A percentile compares a stretch with the other conserved stretches of the same genome.
phyloP scores from a whole-genome alignment of 2,888 invertebrate genomes.

The Ormyrus pomaceus region DNA sequence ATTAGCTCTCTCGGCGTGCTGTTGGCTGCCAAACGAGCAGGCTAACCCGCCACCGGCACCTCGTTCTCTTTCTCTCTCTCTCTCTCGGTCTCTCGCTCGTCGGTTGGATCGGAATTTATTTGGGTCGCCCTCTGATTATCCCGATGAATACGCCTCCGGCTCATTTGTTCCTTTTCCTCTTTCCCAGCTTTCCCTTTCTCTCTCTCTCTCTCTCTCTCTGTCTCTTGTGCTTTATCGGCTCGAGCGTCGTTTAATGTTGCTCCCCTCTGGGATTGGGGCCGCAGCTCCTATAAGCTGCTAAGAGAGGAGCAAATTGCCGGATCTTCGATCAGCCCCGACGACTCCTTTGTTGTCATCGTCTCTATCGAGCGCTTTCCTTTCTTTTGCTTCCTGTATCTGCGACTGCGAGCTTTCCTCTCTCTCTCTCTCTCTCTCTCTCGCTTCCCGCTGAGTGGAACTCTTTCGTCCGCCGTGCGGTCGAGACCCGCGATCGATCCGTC shows the following conservation, averaged over 20 bases:
- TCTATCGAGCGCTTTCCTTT: background rate
- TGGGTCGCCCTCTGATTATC: slow-evolving; percentile 65
- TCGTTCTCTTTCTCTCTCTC: slow-evolving; percentile 45
- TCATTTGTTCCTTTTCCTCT: slow-evolving; percentile 49
- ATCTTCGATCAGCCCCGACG: slow-evolving; percentile 26
- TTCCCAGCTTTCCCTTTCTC: slow-evolving; percentile 37
- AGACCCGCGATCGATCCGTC: no score
- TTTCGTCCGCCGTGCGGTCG: no score
- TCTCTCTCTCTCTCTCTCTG: slow-evolving; percentile 41
- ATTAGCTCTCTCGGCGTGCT: slow-evolving; percentile 57
- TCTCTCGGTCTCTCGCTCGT: background rate
- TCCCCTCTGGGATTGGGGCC: background rate
- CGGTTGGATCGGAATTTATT: slow-evolving; percentile 63
- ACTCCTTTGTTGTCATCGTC: slow-evolving; percentile 15
- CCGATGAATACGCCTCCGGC: slow-evolving; percentile 60
- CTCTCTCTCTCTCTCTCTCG: no score
- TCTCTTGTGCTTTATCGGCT: slow-evolving; percentile 21
- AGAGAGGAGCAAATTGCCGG: slow-evolving; percentile 42
- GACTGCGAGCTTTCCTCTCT: no score
- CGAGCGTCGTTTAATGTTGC: slow-evolving; percentile 20
- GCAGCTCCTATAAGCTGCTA: background rate
- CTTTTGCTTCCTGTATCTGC: background rate
- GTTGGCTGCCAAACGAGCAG: background rate
- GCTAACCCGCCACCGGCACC: slow-evolving; percentile 52
- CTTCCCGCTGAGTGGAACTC: no score